Evolutionary conservation across 2,113 vertebrate genomes (phyloP), one percentile per base, ranked within the genome.

Genomic region (Epinephelus cyanopodus): DNA sequence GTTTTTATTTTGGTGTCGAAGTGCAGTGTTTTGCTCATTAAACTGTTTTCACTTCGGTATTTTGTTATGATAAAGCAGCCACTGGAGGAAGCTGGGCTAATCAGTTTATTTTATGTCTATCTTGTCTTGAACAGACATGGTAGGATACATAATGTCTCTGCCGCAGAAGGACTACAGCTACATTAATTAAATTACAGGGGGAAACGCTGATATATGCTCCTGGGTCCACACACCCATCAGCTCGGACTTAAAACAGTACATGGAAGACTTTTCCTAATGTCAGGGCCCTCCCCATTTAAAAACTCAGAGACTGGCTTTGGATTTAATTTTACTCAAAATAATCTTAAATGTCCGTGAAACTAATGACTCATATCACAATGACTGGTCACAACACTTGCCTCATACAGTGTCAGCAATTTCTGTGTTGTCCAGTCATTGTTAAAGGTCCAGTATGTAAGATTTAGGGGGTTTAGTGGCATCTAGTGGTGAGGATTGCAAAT

Each of bases 161-260:
- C 33, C 48, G 78, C 62, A 81, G 50, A 18, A 9, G 21, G 45
- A 61, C 58, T 69, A 78, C n/a, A 77, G 63, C 53, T 29, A 37
- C 21, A 48, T 53, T 63, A 68, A 88, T 83, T 89, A 6, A 47
- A 79, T 88, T 74, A 71, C 14, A 63, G 14, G 8, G 67, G 52
- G 57, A 77, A 18, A 61, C 52, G 42, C 71, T 33, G 25, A 25
- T 77, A 12, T 33, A 58, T 8, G 17, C 18, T 45, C 1, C 21
- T 65, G 45, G 11, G 25, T 48, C 29, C 18, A 69, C 13, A 21
- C 6, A n/a, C 5, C 42, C 17, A 50, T 29, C 68, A 45, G 3
- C 18, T 63, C 5, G 29, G 23, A 50, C 29, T 8, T 65, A 33
- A 42, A 45, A 65, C 27, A 37, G 5, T 2, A 23, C 12, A 45